Conservation (phyloP, 2,888 invertebrate genomes). For the Acrocyrtus sp. region DNA sequence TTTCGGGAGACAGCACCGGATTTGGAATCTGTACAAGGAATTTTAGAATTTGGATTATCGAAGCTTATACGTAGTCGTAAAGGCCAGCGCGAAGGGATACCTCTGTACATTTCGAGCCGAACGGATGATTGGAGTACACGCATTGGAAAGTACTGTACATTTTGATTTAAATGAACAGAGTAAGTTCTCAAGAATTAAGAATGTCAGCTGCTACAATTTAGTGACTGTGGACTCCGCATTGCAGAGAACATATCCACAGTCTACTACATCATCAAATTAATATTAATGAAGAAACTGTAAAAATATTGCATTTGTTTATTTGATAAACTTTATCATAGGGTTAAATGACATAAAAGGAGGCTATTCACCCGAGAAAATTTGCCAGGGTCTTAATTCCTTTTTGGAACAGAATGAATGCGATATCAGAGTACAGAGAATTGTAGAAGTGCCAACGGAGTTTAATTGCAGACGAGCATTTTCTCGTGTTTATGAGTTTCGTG, state of each 20-base stretch:
- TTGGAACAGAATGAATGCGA: constrained; percentile 55
- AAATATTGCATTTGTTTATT: background rate
- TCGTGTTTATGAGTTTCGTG: constrained; percentile 53
- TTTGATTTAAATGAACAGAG: constrained; percentile 43
- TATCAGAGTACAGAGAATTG: constrained; percentile 54
- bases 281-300: too few relatives aligned
- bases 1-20: constrained; percentile 4
- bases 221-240: too few relatives aligned
- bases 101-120: constrained; percentile 45
- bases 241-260: too few relatives aligned
- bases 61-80: constrained; percentile 43
- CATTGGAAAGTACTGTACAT: constrained; percentile 44
- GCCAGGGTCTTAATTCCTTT: constrained; percentile 50
- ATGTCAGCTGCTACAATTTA: too few relatives aligned
- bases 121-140: constrained; percentile 61
- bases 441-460: constrained; percentile 56
- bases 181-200: too few relatives aligned
- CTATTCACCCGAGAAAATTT: constrained; percentile 52
- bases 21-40: constrained; percentile 55
- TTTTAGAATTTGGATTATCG: constrained; percentile 52
- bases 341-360: background rate
- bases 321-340: background rate
- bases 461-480: constrained; percentile 36
- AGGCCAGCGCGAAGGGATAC: background rate
- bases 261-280: too few relatives aligned